Percentiles rank a stretch among this genome's conserved stretches.
Conservation (phyloP, 2,113 vertebrate species). For the Vidua chalybeata region DNA sequence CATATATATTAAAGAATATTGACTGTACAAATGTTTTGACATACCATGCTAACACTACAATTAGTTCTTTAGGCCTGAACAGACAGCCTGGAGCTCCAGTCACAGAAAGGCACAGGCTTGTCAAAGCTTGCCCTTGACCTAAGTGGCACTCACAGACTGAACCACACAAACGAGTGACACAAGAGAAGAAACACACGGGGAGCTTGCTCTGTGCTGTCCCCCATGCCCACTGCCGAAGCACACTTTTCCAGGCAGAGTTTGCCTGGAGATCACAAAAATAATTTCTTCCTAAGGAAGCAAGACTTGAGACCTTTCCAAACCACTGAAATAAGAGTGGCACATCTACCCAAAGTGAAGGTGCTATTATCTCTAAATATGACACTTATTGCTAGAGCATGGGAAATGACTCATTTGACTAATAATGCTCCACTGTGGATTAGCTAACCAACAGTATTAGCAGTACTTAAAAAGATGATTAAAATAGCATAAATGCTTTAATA, state of each 20-base stretch:
- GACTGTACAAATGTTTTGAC: not conserved
- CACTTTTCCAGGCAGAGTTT: not conserved
- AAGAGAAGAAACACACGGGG: not conserved
- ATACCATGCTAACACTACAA: not conserved
- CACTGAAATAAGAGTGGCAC: not conserved
- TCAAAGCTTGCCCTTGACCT: not conserved
- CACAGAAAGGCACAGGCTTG: not conserved
- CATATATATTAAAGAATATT: no score
- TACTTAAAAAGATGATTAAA: not conserved
- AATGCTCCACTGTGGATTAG: not conserved
- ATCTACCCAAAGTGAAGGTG: not conserved
- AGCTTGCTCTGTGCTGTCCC: accelerated
- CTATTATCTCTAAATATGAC: not conserved
- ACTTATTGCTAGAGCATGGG: not conserved
- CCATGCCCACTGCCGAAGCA: accelerated
- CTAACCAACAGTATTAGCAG: not conserved
- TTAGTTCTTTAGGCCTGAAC: not conserved
- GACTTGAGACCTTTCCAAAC: not conserved
- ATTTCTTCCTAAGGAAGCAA: not conserved
- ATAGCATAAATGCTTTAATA: not conserved
- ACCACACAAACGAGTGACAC: not conserved
- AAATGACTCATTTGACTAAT: not conserved
- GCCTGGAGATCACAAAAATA: not conserved
- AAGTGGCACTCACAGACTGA: not conserved
- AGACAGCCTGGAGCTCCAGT: not conserved